Conservation (phyloP, 2,888 invertebrate genomes). For the Leptinotarsa juncta region DNA sequence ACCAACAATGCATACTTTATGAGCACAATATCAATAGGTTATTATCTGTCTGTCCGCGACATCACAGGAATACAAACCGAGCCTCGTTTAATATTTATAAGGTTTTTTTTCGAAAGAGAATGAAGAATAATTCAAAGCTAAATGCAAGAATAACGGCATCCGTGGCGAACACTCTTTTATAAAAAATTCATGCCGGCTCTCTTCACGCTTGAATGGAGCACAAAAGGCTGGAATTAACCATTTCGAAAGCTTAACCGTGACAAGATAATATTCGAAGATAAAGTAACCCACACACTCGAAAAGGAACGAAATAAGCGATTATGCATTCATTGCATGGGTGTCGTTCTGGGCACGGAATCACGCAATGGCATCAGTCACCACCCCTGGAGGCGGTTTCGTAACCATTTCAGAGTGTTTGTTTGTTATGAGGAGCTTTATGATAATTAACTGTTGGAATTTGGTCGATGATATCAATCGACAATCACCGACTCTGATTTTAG, state of each 20-base stretch:
- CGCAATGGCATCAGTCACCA: slow-evolving; percentile 34
- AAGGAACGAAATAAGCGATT: slow-evolving; percentile 42
- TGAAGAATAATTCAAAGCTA: slow-evolving; percentile 40
- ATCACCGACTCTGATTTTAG: too few relatives aligned
- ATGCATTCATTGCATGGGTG: slow-evolving; percentile 48
- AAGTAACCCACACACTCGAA: slow-evolving; percentile 42
- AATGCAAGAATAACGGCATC: slow-evolving; percentile 40
- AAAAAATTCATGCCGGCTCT: slow-evolving; percentile 38
- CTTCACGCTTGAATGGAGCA: slow-evolving; percentile 39
- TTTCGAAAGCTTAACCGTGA: slow-evolving; percentile 46
- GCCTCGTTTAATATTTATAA: slow-evolving; percentile 38
- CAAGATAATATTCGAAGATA: slow-evolving; percentile 48
- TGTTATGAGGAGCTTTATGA: background rate
- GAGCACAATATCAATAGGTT: slow-evolving; percentile 21
- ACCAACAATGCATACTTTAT: slow-evolving; percentile 19
- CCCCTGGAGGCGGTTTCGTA: slow-evolving; percentile 32
- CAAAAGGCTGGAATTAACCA: slow-evolving; percentile 45
- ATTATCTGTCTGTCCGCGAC: slow-evolving; percentile 12
- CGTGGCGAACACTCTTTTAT: slow-evolving; percentile 37
- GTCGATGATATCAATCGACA: too few relatives aligned
- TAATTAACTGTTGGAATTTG: too few relatives aligned
- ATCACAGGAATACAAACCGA: slow-evolving; percentile 17
- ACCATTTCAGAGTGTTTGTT: slow-evolving; percentile 16
- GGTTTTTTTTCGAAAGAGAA: slow-evolving; percentile 31
- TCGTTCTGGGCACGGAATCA: slow-evolving; percentile 37